Percentiles rank a stretch among this genome's conserved stretches.
phyloP scores from a whole-genome alignment of 2,888 invertebrate genomes.

The Aphidius colemani region DNA sequence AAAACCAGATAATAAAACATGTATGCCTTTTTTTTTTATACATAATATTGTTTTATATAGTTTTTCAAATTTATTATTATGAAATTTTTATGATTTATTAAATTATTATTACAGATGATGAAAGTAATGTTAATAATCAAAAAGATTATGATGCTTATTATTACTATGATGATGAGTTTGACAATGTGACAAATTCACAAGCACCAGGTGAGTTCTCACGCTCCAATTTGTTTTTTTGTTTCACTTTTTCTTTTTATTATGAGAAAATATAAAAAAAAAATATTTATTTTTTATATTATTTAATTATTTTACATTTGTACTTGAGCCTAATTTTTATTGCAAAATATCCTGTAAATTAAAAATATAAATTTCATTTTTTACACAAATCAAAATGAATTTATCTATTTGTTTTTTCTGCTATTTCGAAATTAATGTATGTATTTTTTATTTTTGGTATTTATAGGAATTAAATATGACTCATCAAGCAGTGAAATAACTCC shows the following conservation, averaged over 20 bases:
- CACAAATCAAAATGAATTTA: no score
- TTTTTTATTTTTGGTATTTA: constrained; percentile 8
- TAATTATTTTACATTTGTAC: not conserved
- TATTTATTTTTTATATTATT: not conserved
- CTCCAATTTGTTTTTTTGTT: constrained; percentile 17
- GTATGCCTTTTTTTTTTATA: constrained; percentile 3
- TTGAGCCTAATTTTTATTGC: no score
- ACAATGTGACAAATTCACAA: constrained; percentile 40
- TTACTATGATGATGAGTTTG: constrained; percentile 52
- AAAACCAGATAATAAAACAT: not conserved
- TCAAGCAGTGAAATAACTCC: constrained; percentile 6
- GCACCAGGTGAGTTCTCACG: constrained; percentile 30
- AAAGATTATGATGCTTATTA: constrained; percentile 32
- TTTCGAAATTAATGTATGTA: no score
- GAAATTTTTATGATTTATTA: not conserved
- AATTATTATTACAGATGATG: constrained; percentile 57
- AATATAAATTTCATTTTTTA: no score
- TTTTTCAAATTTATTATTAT: not conserved
- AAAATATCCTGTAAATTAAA: no score
- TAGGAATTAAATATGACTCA: constrained; percentile 8
- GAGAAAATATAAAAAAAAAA: no score
- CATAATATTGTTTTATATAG: not conserved
- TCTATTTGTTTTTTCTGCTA: no score
- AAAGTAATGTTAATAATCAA: constrained; percentile 24
- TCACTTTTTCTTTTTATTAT: no score